Base-by-base conservation (phyloP, 2,888 invertebrate species). In the Venustoraphidia nigricollis region DNA sequence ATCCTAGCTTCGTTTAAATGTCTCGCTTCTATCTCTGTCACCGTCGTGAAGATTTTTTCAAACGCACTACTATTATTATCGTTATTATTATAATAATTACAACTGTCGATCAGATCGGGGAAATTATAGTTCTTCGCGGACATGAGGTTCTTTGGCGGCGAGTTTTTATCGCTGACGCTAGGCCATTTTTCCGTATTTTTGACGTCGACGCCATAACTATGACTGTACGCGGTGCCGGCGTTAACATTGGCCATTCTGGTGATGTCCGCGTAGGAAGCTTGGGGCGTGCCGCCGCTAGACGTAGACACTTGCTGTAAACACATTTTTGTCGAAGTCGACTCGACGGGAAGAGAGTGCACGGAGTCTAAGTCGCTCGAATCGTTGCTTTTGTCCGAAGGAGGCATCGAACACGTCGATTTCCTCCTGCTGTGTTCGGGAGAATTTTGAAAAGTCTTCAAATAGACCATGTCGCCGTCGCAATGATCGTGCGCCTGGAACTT, bases 281-380 rank as follows among this genome's bases (percentile, higher is more conserved):
- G 71, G 10, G 71, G 71, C 38, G 73, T 65, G 48, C 64, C 64
- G 60, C 70, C 56, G 58, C 67, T 57, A 54, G 65, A 57, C 54
- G 59, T 53, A 56, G 65, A 47, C 56, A 53, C 53, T 54, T 52
- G 55, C 45, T 49, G 55, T 54, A 53, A 51, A 54, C 43, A 50
- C 41, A 46, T 42, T 45, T 52, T 56, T 52, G 54, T 49, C 51
- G 52, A 53, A 39, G 57, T 51, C 17, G 55, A 53, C 45, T 73
- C 72, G 43, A 83, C 77, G 34, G 88, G 88, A 60, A 88, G 71
- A 55, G 89, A 89, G 68, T 88, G 87, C 55, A 88, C 85, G 11
- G 88, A 88, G 62, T 90, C 90, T 59, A 82, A 73, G 66, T 85
- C 85, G 61, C 84, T 85, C 57, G 88, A 87, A 64, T 86, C 87